These are phyloP conservation scores for Ctenoplectra terminalis DNA, from an alignment of 1,140 invertebrate genomes.

Conservation along the genomic window DNA sequence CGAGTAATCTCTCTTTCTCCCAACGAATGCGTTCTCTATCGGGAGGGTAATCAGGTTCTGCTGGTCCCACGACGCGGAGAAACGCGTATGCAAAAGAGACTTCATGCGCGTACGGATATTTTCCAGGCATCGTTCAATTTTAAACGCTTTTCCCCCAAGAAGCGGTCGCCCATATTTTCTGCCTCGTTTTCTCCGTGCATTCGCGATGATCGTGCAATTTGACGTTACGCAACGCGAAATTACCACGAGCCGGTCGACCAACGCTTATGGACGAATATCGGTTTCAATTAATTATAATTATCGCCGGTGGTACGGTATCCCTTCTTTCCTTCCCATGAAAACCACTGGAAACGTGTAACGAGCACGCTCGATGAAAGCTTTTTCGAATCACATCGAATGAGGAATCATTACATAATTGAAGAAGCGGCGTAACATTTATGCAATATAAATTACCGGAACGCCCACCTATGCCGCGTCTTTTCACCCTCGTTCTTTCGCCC, in stretches of 20 bases:
- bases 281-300: constrained; percentile 16
- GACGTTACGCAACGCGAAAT: constrained; percentile 31
- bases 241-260: constrained; percentile 12
- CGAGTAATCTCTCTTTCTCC: constrained; percentile 33
- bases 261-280: constrained; percentile 18
- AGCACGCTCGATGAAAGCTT: constrained; percentile 19
- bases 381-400: constrained; percentile 5
- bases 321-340: neutral
- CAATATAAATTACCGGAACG: constrained; percentile 50
- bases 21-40: constrained; percentile 2
- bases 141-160: neutral
- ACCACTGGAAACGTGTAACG: constrained; percentile 10
- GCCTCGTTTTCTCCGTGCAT: neutral
- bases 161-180: neutral
- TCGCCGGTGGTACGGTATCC: neutral
- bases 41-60: neutral
- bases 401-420: constrained; percentile 59
- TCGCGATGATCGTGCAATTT: constrained; percentile 1
- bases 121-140: neutral
- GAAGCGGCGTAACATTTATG: constrained; percentile 60
- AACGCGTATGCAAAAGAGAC: neutral
- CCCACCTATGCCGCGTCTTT: constrained; percentile 15
- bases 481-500: constrained; percentile 11
- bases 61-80: neutral
- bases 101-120: neutral